phyloP scores from a whole-genome alignment of 2,797 vertebrate species.

The Coregonus ussuriensis region DNA sequence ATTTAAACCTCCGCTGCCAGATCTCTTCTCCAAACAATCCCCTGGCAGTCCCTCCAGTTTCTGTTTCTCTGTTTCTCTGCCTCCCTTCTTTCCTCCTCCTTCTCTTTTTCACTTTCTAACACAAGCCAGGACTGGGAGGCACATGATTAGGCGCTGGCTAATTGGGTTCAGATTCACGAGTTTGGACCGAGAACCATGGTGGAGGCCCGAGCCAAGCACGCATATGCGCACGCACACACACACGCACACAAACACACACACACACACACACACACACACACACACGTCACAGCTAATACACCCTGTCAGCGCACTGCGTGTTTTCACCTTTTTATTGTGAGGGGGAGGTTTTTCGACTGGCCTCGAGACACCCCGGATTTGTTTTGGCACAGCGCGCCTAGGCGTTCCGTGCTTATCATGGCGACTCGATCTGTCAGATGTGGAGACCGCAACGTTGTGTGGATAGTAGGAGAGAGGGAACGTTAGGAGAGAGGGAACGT shows the following conservation, averaged over 20 bases:
- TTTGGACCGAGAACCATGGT: conserved; percentile 66
- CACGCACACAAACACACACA: conserved; percentile 4
- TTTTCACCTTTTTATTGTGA: background rate
- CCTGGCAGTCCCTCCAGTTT: conserved; percentile 13
- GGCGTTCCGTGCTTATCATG: background rate
- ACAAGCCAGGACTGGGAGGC: conserved; percentile 65
- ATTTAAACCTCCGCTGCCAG: conserved; percentile 34
- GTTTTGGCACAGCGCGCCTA: conserved; percentile 15
- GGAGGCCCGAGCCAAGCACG: background rate
- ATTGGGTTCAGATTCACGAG: conserved; percentile 72
- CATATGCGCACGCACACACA: background rate
- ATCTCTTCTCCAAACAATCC: conserved; percentile 39
- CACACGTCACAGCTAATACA: conserved; percentile 6
- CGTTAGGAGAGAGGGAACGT: no score
- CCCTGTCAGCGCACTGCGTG: background rate
- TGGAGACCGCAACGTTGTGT: background rate
- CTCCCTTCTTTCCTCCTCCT: background rate
- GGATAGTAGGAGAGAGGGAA: background rate
- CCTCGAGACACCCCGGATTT: conserved; percentile 12
- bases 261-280: conserved; percentile 20
- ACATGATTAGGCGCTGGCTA: conserved; percentile 71
- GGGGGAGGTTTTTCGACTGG: background rate
- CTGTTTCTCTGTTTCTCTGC: conserved; percentile 1
- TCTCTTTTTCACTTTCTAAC: conserved; percentile 33
- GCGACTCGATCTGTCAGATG: conserved; percentile 19